Percentiles rank a stretch among this genome's conserved stretches.
Evolutionary conservation across 2,797 vertebrate species (phyloP).

Genomic region (Sitta carolinensis): DNA sequence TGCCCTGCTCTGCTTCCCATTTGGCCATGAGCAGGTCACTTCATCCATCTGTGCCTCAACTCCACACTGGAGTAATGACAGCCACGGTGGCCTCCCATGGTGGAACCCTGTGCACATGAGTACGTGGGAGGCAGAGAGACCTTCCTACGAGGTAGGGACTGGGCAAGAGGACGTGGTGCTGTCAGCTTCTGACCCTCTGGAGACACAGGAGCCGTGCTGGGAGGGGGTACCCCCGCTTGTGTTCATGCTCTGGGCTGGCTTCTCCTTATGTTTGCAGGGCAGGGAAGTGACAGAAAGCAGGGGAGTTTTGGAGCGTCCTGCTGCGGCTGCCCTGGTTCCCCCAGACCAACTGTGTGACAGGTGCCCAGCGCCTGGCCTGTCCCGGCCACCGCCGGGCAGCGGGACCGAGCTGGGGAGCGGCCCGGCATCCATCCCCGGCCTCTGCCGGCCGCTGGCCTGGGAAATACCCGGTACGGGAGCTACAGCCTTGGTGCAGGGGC

Average conservation of each 20-base stretch:
- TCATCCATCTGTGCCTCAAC: not conserved
- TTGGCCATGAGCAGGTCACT: not conserved
- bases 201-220: fast-evolving
- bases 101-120: not conserved
- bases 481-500: no score
- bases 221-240: not conserved
- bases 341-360: not conserved
- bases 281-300: not conserved
- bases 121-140: not conserved
- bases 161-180: fast-evolving
- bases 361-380: not conserved
- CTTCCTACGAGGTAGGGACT: fast-evolving
- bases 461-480: no score
- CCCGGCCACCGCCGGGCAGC: not conserved
- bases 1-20: fast-evolving
- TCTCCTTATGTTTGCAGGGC: not conserved
- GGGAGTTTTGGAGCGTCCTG: no score
- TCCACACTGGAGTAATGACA: fast-evolving
- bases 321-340: not conserved
- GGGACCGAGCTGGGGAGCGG: no score
- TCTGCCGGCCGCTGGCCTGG: no score
- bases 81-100: fast-evolving
- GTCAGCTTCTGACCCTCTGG: not conserved
- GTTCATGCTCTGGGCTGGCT: not conserved
- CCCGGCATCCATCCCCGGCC: no score